Evolutionary conservation across 2,113 vertebrate genomes (phyloP), one percentile per base, ranked within the genome.

Genomic region (Lepus timidus): DNA sequence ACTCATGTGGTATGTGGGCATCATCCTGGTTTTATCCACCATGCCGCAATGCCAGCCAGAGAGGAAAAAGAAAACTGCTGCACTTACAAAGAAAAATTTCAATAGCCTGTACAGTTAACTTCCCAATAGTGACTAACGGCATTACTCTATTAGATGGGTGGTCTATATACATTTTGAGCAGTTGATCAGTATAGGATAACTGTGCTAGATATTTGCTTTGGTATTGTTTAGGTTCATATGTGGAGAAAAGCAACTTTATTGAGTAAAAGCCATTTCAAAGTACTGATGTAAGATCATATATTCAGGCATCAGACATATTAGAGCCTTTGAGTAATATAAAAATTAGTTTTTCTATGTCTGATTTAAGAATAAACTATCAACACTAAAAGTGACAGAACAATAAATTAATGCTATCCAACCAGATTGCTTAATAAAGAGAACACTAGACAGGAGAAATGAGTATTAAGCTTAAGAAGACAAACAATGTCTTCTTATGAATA

Each of bases 251-350:
- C 19, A 22, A 73, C 52, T 93, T 93, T 61, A 90, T 9, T 68
- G 20, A 95, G 81, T 85, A 76, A 92, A 87, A 31, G 39, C 74
- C 31, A 74, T 73, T 68, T 92, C 17, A 94, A 90, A 97, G 22
- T 70, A 85, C 6, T 85, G 19, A 88, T n/a, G 20, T 80, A 92
- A 86, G 27, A 17, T 95, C 51, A 75, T 79, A 84, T 83, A 83
- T 52, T 87, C 33, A 83, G 11, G 20, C 17, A 78, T 70, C 75
- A 85, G 16, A 51, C 67, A 25, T 67, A 76, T 78, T 31, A 80
- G 17, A 49, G 52, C 23, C 88, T 82, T 49, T 70, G 36, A 95
- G 82, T 23, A 93, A 49, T 36, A 83, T 19, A 52, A 88, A 80
- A 94, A 58, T 76, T 89, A 12, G 88, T 49, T 82, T 88, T 95